Conservation (phyloP, 2,797 vertebrate genomes). For the Orientallactaga sibirica region DNA sequence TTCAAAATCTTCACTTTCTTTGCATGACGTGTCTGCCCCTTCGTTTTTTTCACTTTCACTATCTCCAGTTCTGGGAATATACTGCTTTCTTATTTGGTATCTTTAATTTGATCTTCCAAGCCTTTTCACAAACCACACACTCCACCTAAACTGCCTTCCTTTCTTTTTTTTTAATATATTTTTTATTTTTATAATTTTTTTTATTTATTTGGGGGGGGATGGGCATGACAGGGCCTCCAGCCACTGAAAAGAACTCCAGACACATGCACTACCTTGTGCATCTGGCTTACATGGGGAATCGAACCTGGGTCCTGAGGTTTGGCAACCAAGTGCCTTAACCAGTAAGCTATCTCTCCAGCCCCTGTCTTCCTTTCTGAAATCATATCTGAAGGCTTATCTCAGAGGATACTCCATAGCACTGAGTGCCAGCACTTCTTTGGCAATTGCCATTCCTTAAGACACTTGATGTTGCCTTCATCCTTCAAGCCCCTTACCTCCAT, state of each 20-base stretch:
- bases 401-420: fast-evolving
- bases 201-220: no score
- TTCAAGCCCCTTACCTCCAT: background rate
- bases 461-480: background rate
- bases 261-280: no score
- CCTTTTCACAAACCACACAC: background rate
- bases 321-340: no score
- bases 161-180: background rate
- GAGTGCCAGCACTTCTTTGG: background rate
- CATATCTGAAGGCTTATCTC: background rate
- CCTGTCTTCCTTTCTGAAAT: background rate
- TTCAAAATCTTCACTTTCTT: background rate
- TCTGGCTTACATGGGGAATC: no score
- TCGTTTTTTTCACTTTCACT: background rate
- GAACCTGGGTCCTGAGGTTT: no score
- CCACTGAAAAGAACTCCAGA: no score
- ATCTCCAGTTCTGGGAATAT: background rate
- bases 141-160: background rate
- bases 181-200: no score
- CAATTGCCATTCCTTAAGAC: no score
- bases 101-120: background rate
- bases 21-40: background rate
- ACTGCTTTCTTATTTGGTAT: background rate
- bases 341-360: no score
- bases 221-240: no score